A percentile compares a stretch with the other conserved stretches of the same genome.
phyloP scores from a whole-genome alignment of 2,888 invertebrate genomes.

The Hoplodrina ambigua region DNA sequence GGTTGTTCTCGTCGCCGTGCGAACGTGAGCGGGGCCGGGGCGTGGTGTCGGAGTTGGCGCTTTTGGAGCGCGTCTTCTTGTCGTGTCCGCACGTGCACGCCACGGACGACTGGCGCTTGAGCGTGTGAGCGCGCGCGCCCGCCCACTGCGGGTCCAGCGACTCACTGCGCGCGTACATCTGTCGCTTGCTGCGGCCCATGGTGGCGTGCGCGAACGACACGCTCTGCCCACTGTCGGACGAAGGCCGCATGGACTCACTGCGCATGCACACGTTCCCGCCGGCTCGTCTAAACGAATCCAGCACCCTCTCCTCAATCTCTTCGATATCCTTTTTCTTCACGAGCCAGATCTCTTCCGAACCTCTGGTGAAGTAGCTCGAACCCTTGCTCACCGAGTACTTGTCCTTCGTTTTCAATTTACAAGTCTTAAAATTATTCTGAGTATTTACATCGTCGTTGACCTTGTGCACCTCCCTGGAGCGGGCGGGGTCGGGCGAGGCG shows the following conservation, averaged over 20 bases:
- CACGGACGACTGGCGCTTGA: slow-evolving; percentile 85
- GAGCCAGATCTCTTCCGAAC: slow-evolving; percentile 88
- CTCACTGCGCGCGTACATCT: slow-evolving; percentile 83
- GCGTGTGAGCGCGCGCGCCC: slow-evolving; percentile 80
- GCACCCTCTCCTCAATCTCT: slow-evolving; percentile 86
- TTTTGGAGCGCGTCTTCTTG: slow-evolving; percentile 82
- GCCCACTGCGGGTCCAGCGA: slow-evolving; percentile 84
- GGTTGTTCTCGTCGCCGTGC: slow-evolving; percentile 83
- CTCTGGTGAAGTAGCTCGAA: slow-evolving; percentile 86
- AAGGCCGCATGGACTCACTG: slow-evolving; percentile 63
- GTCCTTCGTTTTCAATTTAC: slow-evolving; percentile 83
- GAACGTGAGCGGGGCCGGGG: slow-evolving; percentile 82
- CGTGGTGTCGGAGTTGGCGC: slow-evolving; percentile 69
- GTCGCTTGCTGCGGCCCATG: slow-evolving; percentile 74
- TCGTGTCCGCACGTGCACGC: slow-evolving; percentile 88
- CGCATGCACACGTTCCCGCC: slow-evolving; percentile 77
- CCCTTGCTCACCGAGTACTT: slow-evolving; percentile 86
- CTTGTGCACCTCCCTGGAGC: slow-evolving; percentile 68
- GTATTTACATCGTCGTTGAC: slow-evolving; percentile 78
- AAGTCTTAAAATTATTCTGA: slow-evolving; percentile 80
- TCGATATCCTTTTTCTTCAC: slow-evolving; percentile 89
- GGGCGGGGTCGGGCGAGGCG: slow-evolving; percentile 78
- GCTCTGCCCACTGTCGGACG: slow-evolving; percentile 79
- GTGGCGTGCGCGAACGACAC: slow-evolving; percentile 77
- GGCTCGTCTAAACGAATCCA: slow-evolving; percentile 85